Conservation (phyloP, 2,888 invertebrate species). For the Aleiodes leptofemur region DNA sequence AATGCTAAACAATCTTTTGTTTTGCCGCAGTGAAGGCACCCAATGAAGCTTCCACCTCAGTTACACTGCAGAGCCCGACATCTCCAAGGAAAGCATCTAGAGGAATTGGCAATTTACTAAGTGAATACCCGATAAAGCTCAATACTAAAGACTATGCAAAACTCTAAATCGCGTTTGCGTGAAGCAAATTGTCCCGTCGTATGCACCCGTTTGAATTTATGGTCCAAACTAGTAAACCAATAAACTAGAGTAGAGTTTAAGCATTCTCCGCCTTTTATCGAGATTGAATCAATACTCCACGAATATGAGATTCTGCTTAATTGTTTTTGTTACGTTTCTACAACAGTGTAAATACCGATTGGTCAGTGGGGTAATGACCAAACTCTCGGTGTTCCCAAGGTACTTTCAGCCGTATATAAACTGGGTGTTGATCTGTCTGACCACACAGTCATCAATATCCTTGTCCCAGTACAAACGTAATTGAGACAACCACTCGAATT, state of each 20-base stretch:
- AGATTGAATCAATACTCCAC: slow-evolving; percentile 70
- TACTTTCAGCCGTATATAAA: slow-evolving; percentile 92
- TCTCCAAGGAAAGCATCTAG: slow-evolving; percentile 33
- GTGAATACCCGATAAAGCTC: slow-evolving; percentile 53
- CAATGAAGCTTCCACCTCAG: not conserved
- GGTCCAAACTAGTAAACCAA: slow-evolving; percentile 57
- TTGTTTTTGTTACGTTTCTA: slow-evolving; percentile 22
- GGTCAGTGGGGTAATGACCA: slow-evolving; percentile 93
- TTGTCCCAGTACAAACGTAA: slow-evolving; percentile 93
- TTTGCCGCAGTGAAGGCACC: not conserved
- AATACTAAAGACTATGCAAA: slow-evolving; percentile 56
- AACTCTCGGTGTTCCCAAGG: slow-evolving; percentile 91
- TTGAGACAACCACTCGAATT: slow-evolving; percentile 95
- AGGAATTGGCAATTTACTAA: slow-evolving; percentile 52
- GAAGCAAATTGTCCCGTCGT: slow-evolving; percentile 52
- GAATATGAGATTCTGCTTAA: slow-evolving; percentile 54
- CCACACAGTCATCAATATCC: slow-evolving; percentile 86
- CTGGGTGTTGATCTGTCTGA: slow-evolving; percentile 89
- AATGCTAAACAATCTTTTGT: not conserved
- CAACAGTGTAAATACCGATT: slow-evolving; percentile 80
- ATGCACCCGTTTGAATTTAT: slow-evolving; percentile 54
- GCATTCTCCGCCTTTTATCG: slow-evolving; percentile 67
- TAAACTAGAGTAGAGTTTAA: slow-evolving; percentile 64
- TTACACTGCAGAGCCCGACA: not conserved
- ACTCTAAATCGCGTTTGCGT: slow-evolving; percentile 57